Evolutionary conservation across 2,113 vertebrate species (phyloP), one percentile per base, ranked within the genome.

Genomic region (Trogon melanurus): DNA sequence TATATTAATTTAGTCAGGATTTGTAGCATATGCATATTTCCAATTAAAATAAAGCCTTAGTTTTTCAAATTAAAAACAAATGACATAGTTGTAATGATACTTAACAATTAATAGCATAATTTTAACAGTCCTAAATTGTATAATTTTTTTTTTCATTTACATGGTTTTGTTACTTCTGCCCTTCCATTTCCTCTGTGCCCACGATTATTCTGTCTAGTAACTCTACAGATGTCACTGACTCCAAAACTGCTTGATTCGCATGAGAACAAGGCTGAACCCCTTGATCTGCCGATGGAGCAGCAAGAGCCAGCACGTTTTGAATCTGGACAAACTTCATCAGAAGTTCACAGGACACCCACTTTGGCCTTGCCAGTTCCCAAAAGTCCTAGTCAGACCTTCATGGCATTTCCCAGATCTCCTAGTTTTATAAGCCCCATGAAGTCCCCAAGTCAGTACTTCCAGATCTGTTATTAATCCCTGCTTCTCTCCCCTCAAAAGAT

Each of bases 401-500:
- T 97, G 50, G 79, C 95, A 74, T 89, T 98, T 85, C 95, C 98
- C 78, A 97, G 98, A 89, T 98, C 98, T 78, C 97, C 98, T 94
- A 98, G 97, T 96, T 98, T 98, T 96, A 97, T 97, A 95, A 97
- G 98, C 95, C 97, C 98, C 64, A 93, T 98, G 92, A 98, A 98
- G 96, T 98, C 98, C 89, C 98, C 98, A 79, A 98, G 98, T 98
- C 97, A 98, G 89, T 98, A 98, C 89, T 99, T 99, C 95, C 98
- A 98, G 96, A 97, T 97, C 94, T 98, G 88, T 95, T 97, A 96
- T 58, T 97, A 92, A 93, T 89, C 72, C 76, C 72, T 93, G 51
- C 79, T 93, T 95, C 76, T 92, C 20, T 93, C 16, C 70, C 96
- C 76, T 80, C 20, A 65, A 71, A 82, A 79, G 89, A 83, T 89